Percentiles rank a stretch among this genome's conserved stretches.
phyloP scores from a whole-genome alignment of 1,140 invertebrate species.

The Pararge aegeria region DNA sequence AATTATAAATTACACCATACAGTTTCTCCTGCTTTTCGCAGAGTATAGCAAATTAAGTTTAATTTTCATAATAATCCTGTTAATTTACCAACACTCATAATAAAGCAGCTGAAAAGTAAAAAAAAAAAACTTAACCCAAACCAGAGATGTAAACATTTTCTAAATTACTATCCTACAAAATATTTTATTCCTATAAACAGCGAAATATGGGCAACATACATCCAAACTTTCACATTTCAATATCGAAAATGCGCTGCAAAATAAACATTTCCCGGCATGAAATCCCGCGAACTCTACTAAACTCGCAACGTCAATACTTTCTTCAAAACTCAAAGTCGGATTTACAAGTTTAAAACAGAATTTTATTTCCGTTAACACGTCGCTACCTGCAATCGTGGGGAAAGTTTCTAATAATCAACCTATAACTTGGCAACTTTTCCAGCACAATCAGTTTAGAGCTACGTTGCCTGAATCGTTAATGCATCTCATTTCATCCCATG shows the following conservation, averaged over 20 bases:
- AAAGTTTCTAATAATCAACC: slow-evolving; percentile 22
- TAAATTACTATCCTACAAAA: not conserved
- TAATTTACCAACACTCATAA: too few relatives aligned
- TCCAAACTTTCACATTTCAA: not conserved
- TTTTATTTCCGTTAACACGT: slow-evolving; percentile 22
- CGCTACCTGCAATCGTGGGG: slow-evolving; percentile 8
- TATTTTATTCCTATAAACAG: not conserved
- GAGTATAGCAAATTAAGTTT: too few relatives aligned
- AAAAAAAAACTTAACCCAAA: not conserved
- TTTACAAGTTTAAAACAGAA: slow-evolving; percentile 17
- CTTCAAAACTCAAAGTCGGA: slow-evolving; percentile 1
- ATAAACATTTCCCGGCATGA: slow-evolving; percentile 3
- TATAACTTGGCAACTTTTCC: slow-evolving; percentile 19
- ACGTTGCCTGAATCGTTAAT: slow-evolving; percentile 13
- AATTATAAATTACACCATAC: too few relatives aligned
- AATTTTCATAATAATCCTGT: too few relatives aligned
- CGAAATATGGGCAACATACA: not conserved
- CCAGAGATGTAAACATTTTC: not conserved
- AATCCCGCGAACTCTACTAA: not conserved
- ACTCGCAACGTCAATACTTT: slow-evolving; percentile 6
- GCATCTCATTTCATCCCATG: not conserved
- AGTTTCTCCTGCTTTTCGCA: too few relatives aligned
- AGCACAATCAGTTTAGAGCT: slow-evolving; percentile 17
- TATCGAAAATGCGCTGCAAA: slow-evolving; percentile 5
- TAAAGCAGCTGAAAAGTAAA: too few relatives aligned